Percentiles rank a stretch among this genome's conserved stretches.
Evolutionary conservation across 2,888 invertebrate genomes (phyloP).

Genomic region (Caenorhabditis afra): DNA sequence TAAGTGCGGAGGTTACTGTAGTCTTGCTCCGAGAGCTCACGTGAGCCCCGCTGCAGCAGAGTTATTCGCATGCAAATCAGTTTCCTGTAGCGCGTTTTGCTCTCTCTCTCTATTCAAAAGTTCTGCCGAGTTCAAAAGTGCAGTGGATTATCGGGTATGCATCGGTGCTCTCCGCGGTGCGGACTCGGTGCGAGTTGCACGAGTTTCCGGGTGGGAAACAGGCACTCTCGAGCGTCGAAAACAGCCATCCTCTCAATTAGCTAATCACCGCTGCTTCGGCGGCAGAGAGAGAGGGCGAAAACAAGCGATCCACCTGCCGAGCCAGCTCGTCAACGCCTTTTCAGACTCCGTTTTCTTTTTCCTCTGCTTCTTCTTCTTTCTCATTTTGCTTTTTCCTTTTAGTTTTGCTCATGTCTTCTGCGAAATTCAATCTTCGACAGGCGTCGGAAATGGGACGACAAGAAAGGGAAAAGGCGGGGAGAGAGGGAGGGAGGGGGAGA

Average conservation of each 20-base stretch:
- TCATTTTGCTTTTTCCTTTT: constrained; percentile 32
- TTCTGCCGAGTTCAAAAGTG: constrained; percentile 23
- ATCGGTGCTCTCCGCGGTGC: constrained; percentile 23
- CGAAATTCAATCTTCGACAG: constrained; percentile 57
- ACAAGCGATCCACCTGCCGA: too few species aligned
- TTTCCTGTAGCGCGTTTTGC: not conserved
- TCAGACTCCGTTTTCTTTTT: not conserved
- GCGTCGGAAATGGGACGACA: constrained; percentile 55
- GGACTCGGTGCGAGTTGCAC: constrained; percentile 10
- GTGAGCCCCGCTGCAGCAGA: not conserved
- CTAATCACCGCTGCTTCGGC: not conserved
- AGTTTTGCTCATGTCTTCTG: constrained; percentile 44
- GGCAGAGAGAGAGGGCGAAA: too few species aligned
- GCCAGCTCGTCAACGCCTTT: too few species aligned
- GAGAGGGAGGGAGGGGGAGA: constrained; percentile 2
- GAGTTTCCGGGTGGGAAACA: too few species aligned
- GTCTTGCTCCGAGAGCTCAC: not conserved
- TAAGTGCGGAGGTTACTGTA: constrained; percentile 32
- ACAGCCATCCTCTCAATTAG: constrained; percentile 1
- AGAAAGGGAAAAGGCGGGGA: constrained; percentile 33
- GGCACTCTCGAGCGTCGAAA: not conserved
- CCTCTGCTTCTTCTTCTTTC: constrained; percentile 8
- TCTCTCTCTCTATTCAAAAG: not conserved
- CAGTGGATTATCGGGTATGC: constrained; percentile 16
- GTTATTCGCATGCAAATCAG: not conserved